Evolutionary conservation across 2,797 vertebrate species (phyloP).

Genomic region (Erpetoichthys calabaricus): DNA sequence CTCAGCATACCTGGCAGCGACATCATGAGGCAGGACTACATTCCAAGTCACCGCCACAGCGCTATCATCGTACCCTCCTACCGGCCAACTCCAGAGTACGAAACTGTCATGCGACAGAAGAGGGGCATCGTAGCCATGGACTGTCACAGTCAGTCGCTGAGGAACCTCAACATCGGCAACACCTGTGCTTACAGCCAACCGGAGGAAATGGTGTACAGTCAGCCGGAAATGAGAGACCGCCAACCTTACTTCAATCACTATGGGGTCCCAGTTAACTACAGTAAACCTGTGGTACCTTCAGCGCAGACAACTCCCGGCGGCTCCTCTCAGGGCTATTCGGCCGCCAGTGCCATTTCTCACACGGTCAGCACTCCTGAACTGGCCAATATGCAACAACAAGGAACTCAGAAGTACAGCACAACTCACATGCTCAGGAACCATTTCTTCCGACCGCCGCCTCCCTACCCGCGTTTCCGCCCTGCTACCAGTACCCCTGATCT

Average conservation of each 20-base stretch:
- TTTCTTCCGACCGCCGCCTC: slow-evolving; percentile 75
- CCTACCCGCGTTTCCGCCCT: slow-evolving; percentile 73
- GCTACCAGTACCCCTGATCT: slow-evolving; percentile 91
- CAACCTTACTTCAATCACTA: slow-evolving; percentile 60
- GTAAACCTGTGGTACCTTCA: slow-evolving; percentile 49
- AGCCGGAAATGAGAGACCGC: slow-evolving; percentile 83
- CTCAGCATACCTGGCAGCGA: slow-evolving; percentile 76
- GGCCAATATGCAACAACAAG: slow-evolving; percentile 75
- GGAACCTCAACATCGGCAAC: slow-evolving; percentile 86
- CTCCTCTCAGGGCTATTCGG: slow-evolving; percentile 40
- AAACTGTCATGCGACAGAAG: slow-evolving; percentile 87
- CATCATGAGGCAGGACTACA: slow-evolving; percentile 83
- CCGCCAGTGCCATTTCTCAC: slow-evolving; percentile 72
- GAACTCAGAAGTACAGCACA: slow-evolving; percentile 41
- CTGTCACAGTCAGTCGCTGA: slow-evolving; percentile 82
- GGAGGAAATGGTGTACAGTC: slow-evolving; percentile 82
- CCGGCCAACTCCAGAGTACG: slow-evolving; percentile 86
- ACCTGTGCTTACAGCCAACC: slow-evolving; percentile 79
- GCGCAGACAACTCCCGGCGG: slow-evolving; percentile 53
- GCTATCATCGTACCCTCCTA: slow-evolving; percentile 92
- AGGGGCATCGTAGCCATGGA: slow-evolving; percentile 57
- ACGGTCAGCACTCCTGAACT: slow-evolving; percentile 90
- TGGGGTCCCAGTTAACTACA: slow-evolving; percentile 47
- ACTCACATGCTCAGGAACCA: slow-evolving; percentile 73
- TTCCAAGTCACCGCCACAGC: slow-evolving; percentile 85